phyloP scores from a whole-genome alignment of 2,113 vertebrate genomes.

The Motacilla alba region DNA sequence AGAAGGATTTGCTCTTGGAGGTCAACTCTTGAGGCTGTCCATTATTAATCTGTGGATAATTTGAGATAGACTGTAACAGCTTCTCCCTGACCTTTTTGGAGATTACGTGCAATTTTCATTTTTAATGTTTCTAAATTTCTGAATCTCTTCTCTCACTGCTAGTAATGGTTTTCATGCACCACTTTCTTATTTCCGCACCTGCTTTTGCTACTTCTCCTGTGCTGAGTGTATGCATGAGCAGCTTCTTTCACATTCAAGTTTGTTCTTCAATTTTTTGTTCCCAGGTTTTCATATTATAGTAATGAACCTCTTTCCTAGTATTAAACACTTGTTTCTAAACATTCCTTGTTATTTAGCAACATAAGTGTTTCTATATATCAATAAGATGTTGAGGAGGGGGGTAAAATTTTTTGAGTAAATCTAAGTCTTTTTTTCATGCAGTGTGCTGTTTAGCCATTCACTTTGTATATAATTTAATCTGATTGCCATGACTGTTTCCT shows the following conservation, averaged over 20 bases:
- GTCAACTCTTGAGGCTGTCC: neutral
- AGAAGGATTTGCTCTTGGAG: neutral
- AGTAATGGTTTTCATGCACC: neutral
- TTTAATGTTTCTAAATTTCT: neutral
- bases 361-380: neutral
- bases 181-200: neutral
- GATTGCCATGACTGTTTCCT: neutral
- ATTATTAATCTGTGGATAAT: neutral
- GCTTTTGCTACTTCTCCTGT: constrained; percentile 1
- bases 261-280: neutral
- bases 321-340: neutral
- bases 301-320: neutral
- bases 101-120: neutral
- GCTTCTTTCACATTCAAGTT: neutral
- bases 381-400: neutral
- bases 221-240: constrained; percentile 30
- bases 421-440: neutral
- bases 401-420: neutral
- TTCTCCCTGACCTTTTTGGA: neutral
- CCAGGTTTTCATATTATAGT: neutral
- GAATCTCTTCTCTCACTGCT: neutral
- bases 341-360: neutral
- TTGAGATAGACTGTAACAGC: neutral
- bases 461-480: neutral
- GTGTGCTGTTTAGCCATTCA: neutral